phyloP scores from a whole-genome alignment of 2,888 invertebrate species.

The Oithona nana region DNA sequence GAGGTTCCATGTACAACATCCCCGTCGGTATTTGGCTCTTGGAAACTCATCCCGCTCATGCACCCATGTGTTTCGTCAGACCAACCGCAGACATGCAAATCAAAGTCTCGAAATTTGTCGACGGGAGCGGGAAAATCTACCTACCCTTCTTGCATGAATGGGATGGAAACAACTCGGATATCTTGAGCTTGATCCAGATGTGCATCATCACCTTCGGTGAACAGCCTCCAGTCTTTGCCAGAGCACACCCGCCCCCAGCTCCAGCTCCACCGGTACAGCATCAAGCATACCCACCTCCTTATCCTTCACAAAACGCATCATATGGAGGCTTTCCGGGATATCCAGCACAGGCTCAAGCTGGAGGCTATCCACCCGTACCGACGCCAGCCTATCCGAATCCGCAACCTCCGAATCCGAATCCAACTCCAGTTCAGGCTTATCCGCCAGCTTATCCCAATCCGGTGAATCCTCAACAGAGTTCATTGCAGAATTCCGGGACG shows the following conservation, averaged over 20 bases:
- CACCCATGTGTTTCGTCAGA: conserved; percentile 63
- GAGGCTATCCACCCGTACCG: neutral
- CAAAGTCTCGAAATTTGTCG: conserved; percentile 80
- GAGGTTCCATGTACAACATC: conserved; percentile 74
- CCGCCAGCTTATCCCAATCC: neutral
- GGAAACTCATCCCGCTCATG: conserved; percentile 91
- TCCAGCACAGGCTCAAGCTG: neutral
- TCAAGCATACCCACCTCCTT: neutral
- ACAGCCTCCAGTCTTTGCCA: conserved; percentile 75
- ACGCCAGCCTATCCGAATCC: neutral
- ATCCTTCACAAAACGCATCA: neutral
- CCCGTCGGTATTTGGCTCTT: conserved; percentile 89
- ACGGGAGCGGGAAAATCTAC: conserved; percentile 85
- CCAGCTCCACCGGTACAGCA: conserved; percentile 1
- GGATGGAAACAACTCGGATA: conserved; percentile 46
- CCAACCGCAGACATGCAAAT: conserved; percentile 91
- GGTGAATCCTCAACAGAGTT: neutral
- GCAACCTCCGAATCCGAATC: conserved; percentile 18
- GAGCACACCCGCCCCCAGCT: conserved; percentile 34
- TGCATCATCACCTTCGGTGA: conserved; percentile 85
- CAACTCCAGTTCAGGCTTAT: neutral
- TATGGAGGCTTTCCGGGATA: neutral
- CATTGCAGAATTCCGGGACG: conserved; percentile 44
- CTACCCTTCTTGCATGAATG: conserved; percentile 92
- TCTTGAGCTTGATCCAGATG: conserved; percentile 69